phyloP scores from a whole-genome alignment of 1,140 invertebrate species.

The Sarcophaga peregrina region DNA sequence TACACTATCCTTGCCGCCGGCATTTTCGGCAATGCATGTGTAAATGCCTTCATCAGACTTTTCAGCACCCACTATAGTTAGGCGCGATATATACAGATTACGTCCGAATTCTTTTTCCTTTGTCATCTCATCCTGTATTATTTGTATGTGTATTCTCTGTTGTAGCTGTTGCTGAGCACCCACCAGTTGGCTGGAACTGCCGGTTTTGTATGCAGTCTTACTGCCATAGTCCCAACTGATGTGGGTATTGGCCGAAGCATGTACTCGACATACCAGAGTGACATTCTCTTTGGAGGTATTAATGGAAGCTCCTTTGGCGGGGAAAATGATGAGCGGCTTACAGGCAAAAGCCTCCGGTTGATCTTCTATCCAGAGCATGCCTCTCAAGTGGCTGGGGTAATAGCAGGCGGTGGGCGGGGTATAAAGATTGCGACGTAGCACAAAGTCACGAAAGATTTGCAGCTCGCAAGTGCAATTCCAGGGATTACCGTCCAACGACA shows the following conservation, averaged over 20 bases:
- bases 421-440: conserved; percentile 74
- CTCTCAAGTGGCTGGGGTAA: conserved; percentile 74
- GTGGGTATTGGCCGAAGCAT: conserved; percentile 79
- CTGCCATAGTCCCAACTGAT: conserved; percentile 79
- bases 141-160: conserved; percentile 51
- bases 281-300: conserved; percentile 74
- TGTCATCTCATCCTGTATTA: conserved; percentile 49
- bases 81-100: conserved; percentile 66
- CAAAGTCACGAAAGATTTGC: conserved; percentile 80
- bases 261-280: conserved; percentile 80
- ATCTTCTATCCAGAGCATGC: conserved; percentile 77
- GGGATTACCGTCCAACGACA: conserved; percentile 82
- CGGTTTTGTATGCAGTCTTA: conserved; percentile 48
- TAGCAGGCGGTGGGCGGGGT: conserved; percentile 76
- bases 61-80: conserved; percentile 78
- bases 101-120: conserved; percentile 50
- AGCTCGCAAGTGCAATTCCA: conserved; percentile 90
- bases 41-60: conserved; percentile 86
- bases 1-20: conserved; percentile 82
- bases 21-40: conserved; percentile 84
- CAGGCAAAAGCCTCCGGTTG: conserved; percentile 83
- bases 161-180: conserved; percentile 51
- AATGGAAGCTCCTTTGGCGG: conserved; percentile 69
- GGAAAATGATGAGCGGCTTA: conserved; percentile 76
- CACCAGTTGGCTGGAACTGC: conserved; percentile 44